phyloP scores from a whole-genome alignment of 2,113 vertebrate genomes.

The Morone saxatilis region DNA sequence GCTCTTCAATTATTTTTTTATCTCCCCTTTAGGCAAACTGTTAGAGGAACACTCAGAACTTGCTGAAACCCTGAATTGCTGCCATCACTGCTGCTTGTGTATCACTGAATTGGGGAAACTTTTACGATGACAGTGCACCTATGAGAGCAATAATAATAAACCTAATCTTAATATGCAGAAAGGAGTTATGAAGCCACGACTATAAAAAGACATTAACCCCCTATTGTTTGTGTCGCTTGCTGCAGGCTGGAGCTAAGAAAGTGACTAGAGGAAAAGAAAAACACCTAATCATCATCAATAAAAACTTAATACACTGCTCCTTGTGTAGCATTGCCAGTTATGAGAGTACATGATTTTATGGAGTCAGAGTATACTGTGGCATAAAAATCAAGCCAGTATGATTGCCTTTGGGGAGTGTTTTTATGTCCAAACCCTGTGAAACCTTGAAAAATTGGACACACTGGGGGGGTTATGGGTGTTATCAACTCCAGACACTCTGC shows the following conservation, averaged over 20 bases:
- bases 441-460: conserved; percentile 58
- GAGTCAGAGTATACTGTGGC: conserved; percentile 61
- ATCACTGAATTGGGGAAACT: conserved; percentile 52
- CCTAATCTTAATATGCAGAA: conserved; percentile 70
- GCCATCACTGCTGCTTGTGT: conserved; percentile 30
- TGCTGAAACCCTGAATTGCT: conserved; percentile 22
- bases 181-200: conserved; percentile 50
- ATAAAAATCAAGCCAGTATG: conserved; percentile 65
- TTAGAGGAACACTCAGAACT: conserved; percentile 19
- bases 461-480: conserved; percentile 44
- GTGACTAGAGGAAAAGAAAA: conserved; percentile 54
- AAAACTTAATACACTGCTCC: conserved; percentile 53
- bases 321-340: conserved; percentile 58
- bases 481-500: conserved; percentile 47
- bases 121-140: conserved; percentile 65
- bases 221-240: conserved; percentile 56
- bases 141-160: conserved; percentile 71
- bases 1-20: conserved; percentile 59
- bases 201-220: conserved; percentile 60
- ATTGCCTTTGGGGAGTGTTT: conserved; percentile 53
- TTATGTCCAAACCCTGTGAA: conserved; percentile 58
- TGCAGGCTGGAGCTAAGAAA: conserved; percentile 54
- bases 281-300: conserved; percentile 71
- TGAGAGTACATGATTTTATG: conserved; percentile 71
- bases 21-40: conserved; percentile 57